Evolutionary conservation across 2,797 vertebrate species (phyloP).

Genomic region (Pantherophis vulpinus): DNA sequence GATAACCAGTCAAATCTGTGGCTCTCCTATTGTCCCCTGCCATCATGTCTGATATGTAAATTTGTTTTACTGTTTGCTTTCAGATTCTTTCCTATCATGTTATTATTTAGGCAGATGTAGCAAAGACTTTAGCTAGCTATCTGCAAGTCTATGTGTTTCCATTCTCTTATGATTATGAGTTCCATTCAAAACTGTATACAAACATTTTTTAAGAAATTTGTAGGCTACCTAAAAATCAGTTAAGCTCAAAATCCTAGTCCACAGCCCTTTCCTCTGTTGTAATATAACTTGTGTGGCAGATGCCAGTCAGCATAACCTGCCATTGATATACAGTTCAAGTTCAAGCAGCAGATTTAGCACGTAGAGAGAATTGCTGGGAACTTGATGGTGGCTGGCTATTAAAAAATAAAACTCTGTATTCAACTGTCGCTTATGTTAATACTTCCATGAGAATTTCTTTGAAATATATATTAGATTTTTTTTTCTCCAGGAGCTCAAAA

Average conservation of each 20-base stretch:
- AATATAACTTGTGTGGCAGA: not conserved
- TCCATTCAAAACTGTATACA: not conserved
- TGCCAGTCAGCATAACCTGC: not conserved
- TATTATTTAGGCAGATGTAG: not conserved
- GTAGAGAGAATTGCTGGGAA: not conserved
- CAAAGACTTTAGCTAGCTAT: not conserved
- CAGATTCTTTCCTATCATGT: not conserved
- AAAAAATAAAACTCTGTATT: not conserved
- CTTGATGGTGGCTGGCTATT: not conserved
- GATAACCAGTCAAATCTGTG: not conserved
- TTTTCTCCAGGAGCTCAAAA: too few relatives aligned
- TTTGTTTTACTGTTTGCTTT: not conserved
- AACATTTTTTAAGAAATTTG: not conserved
- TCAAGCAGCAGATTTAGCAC: not conserved
- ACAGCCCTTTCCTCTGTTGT: not conserved
- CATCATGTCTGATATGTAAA: not conserved
- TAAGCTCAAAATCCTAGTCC: not conserved
- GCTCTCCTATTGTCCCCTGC: not conserved
- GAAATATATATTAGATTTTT: not conserved
- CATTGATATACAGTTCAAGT: not conserved
- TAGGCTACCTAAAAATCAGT: not conserved
- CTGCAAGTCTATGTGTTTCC: not conserved
- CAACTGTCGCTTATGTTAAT: not conserved
- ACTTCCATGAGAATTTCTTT: not conserved
- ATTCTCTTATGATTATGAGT: not conserved